Evolutionary conservation across 2,113 vertebrate species (phyloP).

Genomic region (Candoia aspera): DNA sequence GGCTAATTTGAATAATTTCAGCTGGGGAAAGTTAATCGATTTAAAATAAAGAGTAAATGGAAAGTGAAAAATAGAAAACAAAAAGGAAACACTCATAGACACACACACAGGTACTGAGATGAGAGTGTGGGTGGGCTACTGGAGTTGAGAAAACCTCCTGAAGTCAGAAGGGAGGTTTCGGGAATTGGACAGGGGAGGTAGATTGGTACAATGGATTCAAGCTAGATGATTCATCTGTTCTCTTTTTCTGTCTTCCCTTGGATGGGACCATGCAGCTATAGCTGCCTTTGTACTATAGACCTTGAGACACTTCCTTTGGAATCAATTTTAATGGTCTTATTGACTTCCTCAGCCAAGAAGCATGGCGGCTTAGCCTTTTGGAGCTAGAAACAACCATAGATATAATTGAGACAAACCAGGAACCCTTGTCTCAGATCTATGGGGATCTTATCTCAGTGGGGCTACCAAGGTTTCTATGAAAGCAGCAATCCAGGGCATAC

Average conservation of each 20-base stretch:
- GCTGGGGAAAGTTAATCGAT: background rate
- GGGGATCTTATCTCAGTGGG: background rate
- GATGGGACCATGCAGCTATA: background rate
- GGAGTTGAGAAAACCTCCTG: background rate
- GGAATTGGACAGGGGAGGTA: background rate
- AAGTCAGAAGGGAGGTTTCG: background rate
- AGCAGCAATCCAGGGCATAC: too few species aligned
- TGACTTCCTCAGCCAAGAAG: background rate
- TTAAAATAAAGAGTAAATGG: background rate
- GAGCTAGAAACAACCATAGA: background rate
- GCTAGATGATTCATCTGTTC: background rate
- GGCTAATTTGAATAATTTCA: background rate
- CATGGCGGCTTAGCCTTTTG: too few species aligned
- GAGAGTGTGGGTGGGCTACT: background rate
- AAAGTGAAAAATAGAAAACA: background rate
- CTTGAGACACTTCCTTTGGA: background rate
- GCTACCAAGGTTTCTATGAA: background rate
- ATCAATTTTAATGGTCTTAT: background rate
- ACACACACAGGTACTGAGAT: background rate
- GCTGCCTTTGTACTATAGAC: background rate
- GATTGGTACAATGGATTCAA: background rate
- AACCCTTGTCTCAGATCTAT: background rate
- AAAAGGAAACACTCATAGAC: background rate
- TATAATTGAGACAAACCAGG: background rate
- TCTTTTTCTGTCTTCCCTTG: background rate